These are phyloP conservation scores for Carlito syrichta DNA, from an alignment of 2,113 vertebrate genomes.

Conservation along the genomic window DNA sequence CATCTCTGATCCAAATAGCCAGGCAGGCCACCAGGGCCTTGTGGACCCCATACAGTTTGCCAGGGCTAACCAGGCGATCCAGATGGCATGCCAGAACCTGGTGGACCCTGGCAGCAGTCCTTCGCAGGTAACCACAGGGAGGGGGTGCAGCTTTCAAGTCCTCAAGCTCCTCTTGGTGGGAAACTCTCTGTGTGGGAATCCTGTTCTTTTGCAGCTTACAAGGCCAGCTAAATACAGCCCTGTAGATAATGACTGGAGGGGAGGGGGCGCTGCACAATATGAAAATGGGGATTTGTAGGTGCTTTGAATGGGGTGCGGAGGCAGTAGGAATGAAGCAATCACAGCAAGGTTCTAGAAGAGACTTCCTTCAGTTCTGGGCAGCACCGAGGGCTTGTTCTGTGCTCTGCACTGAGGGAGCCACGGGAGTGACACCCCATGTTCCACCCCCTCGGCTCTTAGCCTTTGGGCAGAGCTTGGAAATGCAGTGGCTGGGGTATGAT, in stretches of 20 bases:
- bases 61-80: constrained; percentile 97
- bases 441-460: background rate
- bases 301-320: background rate
- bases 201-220: background rate
- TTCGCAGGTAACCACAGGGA: constrained; percentile 89
- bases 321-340: background rate
- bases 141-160: background rate
- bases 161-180: background rate
- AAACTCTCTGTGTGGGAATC: background rate
- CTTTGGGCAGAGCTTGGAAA: background rate
- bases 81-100: constrained; percentile 98
- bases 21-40: constrained; percentile 96
- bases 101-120: constrained; percentile 97
- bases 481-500: rapidly evolving
- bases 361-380: background rate
- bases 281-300: background rate
- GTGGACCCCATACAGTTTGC: constrained; percentile 99
- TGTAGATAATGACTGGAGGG: background rate
- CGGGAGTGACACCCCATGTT: background rate
- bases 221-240: background rate
- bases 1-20: constrained; percentile 98
- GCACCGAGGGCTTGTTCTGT: background rate
- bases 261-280: background rate
- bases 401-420: background rate
- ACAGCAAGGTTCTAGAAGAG: background rate